Conservation (phyloP, 2,113 vertebrate genomes). For the Oxyruncus cristatus region DNA sequence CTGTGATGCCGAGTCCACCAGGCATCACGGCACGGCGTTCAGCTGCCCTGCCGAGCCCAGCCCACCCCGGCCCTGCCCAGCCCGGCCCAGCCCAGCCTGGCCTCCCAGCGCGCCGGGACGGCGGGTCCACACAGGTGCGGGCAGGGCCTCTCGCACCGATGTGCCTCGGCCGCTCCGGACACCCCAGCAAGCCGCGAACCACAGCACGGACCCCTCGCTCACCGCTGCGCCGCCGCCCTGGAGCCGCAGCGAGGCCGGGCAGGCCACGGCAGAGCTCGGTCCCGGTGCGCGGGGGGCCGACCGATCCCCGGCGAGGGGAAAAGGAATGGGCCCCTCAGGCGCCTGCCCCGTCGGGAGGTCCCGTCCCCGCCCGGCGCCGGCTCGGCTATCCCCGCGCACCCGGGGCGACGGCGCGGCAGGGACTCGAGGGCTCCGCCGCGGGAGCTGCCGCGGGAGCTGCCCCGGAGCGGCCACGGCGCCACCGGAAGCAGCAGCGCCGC, state of each 20-base stretch:
- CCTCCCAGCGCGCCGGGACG: no score
- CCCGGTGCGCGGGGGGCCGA: fast-evolving
- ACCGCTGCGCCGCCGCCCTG: no score
- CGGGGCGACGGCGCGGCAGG: background rate
- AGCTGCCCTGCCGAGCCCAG: background rate
- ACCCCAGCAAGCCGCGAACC: background rate
- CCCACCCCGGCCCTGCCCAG: no score
- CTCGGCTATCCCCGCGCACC: fast-evolving
- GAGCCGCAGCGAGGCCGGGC: background rate
- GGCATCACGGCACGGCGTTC: background rate
- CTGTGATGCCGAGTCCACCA: background rate
- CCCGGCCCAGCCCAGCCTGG: background rate
- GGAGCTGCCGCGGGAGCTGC: no score
- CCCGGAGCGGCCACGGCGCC: background rate
- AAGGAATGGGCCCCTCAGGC: no score
- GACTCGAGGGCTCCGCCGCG: no score
- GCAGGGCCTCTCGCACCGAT: background rate
- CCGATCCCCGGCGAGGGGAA: background rate
- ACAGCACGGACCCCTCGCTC: background rate
- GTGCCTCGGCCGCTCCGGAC: background rate
- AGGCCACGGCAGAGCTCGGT: no score
- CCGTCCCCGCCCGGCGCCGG: background rate
- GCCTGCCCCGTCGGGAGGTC: background rate
- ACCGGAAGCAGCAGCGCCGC: background rate
- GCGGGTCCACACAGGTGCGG: background rate